Evolutionary conservation across 2,888 invertebrate genomes (phyloP).

Genomic region (Microctonus aethiopoides): DNA sequence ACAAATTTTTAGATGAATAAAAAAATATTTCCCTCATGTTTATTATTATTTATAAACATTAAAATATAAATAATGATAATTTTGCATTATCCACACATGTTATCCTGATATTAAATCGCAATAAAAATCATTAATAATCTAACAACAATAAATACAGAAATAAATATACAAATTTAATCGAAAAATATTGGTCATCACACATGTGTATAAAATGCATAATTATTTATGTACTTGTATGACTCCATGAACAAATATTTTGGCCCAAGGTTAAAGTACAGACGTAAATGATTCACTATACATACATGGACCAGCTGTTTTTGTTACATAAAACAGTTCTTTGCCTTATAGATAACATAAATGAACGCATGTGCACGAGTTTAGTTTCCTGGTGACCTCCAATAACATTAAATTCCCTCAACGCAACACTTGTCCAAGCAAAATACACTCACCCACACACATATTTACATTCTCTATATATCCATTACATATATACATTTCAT

Average conservation of each 20-base stretch:
- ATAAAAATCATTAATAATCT: too few relatives aligned
- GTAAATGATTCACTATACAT: slow-evolving; percentile 47
- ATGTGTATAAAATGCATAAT: not conserved
- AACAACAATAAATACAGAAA: too few relatives aligned
- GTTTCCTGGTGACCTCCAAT: slow-evolving; percentile 63
- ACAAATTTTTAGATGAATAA: too few relatives aligned
- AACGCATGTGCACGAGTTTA: not conserved
- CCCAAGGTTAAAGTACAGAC: not conserved
- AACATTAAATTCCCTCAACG: slow-evolving; percentile 45
- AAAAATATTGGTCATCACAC: not conserved
- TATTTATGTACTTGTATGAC: not conserved
- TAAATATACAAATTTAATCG: too few relatives aligned
- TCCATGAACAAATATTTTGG: not conserved
- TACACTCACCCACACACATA: not conserved
- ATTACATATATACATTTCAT: not conserved
- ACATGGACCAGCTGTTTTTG: slow-evolving; percentile 53
- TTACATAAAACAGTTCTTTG: slow-evolving; percentile 49
- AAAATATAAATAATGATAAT: too few relatives aligned
- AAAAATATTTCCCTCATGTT: too few relatives aligned
- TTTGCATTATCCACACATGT: too few relatives aligned
- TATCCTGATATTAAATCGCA: too few relatives aligned
- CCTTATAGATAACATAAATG: slow-evolving; percentile 53
- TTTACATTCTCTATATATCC: too few relatives aligned
- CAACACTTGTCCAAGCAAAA: not conserved
- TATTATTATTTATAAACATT: too few relatives aligned